phyloP scores from a whole-genome alignment of 2,888 invertebrate species.

The Dicyrtoma fusca region DNA sequence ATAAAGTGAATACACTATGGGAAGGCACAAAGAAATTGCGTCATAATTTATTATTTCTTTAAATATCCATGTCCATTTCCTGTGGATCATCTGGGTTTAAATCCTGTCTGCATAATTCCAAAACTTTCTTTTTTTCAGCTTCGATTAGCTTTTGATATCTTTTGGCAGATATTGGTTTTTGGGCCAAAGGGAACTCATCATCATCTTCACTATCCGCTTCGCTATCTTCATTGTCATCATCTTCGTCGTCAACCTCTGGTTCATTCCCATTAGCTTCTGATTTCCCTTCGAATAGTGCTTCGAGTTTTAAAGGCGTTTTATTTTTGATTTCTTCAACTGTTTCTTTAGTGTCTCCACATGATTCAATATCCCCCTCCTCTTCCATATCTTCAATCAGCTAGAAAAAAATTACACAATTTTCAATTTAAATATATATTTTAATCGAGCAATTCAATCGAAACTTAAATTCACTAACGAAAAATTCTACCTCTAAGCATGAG shows the following conservation, averaged over 20 bases:
- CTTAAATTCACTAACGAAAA: no score
- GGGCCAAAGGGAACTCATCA: conserved; percentile 16
- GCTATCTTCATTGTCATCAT: conserved; percentile 12
- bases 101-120: conserved; percentile 25
- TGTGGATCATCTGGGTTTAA: background rate
- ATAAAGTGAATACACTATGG: no score
- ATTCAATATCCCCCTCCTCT: conserved; percentile 19
- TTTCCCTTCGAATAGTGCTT: conserved; percentile 14
- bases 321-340: conserved; percentile 29
- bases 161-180: conserved; percentile 16
- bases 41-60: no score
- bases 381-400: conserved; percentile 16
- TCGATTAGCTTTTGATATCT: conserved; percentile 18
- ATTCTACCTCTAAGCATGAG: conserved; percentile 26
- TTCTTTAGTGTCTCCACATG: conserved; percentile 12
- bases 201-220: conserved; percentile 28
- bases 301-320: conserved; percentile 27
- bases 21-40: no score
- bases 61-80: background rate
- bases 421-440: background rate
- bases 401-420: background rate
- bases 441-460: no score
- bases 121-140: conserved; percentile 16
- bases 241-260: conserved; percentile 11
- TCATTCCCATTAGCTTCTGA: background rate